Percentiles rank a stretch among this genome's conserved stretches.
Conservation (phyloP, 2,888 invertebrate genomes). For the Neria commutata region DNA sequence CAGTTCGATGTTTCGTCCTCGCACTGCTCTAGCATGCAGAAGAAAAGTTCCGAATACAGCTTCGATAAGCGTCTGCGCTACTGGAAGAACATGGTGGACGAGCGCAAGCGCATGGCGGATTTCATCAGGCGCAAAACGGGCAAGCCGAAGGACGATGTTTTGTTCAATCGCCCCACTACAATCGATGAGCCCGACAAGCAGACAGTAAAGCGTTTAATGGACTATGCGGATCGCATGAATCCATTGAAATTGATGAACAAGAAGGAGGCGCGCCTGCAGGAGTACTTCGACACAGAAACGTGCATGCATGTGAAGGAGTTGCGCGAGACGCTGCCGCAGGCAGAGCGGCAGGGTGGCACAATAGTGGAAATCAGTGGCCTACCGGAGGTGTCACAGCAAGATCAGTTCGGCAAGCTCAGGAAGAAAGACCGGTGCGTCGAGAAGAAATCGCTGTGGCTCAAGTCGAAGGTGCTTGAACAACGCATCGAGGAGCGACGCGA, state of each 20-base stretch:
- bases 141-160: constrained; percentile 36
- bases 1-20: constrained; percentile 14
- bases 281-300: constrained; percentile 16
- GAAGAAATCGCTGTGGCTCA: constrained; percentile 37
- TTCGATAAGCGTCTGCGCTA: constrained; percentile 46
- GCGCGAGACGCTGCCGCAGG: constrained; percentile 41
- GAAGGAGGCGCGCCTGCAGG: constrained; percentile 19
- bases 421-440: neutral
- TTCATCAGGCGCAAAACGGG: constrained; percentile 36
- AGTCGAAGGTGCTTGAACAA: constrained; percentile 38
- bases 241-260: constrained; percentile 28
- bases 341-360: constrained; percentile 30
- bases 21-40: neutral
- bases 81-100: constrained; percentile 44
- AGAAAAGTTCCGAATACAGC: constrained; percentile 19
- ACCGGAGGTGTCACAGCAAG: constrained; percentile 31
- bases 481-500: constrained; percentile 28
- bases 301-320: constrained; percentile 30
- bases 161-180: constrained; percentile 42
- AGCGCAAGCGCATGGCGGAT: constrained; percentile 33
- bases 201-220: constrained; percentile 43
- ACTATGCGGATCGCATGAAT: constrained; percentile 44
- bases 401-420: constrained; percentile 40
- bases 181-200: constrained; percentile 44
- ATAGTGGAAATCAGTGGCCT: constrained; percentile 47